phyloP scores from a whole-genome alignment of 1,140 invertebrate genomes.

The Idris sp. region DNA sequence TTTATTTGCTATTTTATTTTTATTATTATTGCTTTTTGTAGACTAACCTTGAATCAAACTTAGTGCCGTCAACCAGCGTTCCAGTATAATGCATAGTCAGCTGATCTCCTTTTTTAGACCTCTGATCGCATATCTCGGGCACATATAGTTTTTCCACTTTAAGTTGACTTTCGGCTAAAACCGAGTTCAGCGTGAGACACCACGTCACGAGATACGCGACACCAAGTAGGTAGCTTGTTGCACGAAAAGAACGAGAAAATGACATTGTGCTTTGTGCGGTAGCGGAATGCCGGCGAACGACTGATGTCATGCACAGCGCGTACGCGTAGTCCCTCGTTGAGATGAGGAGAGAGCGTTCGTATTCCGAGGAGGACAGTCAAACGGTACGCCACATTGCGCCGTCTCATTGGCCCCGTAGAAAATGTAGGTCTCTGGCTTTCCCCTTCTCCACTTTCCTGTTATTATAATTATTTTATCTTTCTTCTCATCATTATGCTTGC shows the following conservation, averaged over 20 bases:
- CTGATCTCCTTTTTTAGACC: conserved; percentile 91
- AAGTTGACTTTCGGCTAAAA: conserved; percentile 76
- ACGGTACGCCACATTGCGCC: conserved; percentile 76
- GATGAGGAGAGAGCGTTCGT: conserved; percentile 52
- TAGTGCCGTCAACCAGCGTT: conserved; percentile 90
- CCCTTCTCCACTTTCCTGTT: conserved; percentile 34
- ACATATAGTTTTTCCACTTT: conserved; percentile 89
- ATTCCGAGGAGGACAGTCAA: conserved; percentile 56
- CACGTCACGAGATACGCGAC: conserved; percentile 61
- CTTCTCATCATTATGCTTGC: too few relatives aligned
- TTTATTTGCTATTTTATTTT: too few relatives aligned
- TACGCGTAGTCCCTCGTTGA: conserved; percentile 46
- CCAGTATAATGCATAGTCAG: conserved; percentile 97
- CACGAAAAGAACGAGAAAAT: conserved; percentile 44
- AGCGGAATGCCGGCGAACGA: conserved; percentile 65
- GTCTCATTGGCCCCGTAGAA: conserved; percentile 77
- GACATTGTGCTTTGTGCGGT: conserved; percentile 51
- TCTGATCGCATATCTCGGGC: conserved; percentile 88
- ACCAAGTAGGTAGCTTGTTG: conserved; percentile 56
- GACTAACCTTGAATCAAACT: conserved; percentile 95
- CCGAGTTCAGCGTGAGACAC: conserved; percentile 39
- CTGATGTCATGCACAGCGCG: conserved; percentile 51
- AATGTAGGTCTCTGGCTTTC: conserved; percentile 74
- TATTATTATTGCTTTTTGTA: conserved; percentile 1
- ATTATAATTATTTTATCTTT: conserved; percentile 45